Conservation (phyloP, 2,888 invertebrate genomes). For the Patella depressa region DNA sequence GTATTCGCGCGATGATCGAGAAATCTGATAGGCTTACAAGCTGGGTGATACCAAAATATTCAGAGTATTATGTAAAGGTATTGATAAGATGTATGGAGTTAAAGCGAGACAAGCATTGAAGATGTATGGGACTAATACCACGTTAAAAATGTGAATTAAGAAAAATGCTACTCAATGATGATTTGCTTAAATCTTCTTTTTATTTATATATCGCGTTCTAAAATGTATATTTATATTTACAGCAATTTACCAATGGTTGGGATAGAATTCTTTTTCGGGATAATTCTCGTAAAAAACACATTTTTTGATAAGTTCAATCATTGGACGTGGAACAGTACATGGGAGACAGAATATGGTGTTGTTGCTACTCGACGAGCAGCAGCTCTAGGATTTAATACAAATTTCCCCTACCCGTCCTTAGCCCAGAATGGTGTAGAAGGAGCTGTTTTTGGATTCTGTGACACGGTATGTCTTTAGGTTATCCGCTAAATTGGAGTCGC, state of each 20-base stretch:
- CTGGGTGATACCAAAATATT: too few relatives aligned
- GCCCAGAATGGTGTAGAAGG: conserved; percentile 23
- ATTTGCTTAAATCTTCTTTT: too few relatives aligned
- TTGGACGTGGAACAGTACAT: background rate
- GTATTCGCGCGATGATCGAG: too few relatives aligned
- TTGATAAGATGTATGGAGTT: too few relatives aligned
- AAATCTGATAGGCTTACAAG: too few relatives aligned
- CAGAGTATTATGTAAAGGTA: too few relatives aligned
- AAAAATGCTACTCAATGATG: too few relatives aligned
- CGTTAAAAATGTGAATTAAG: too few relatives aligned
- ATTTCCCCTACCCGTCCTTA: conserved; percentile 29
- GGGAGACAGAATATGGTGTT: background rate
- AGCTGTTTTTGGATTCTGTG: conserved; percentile 35
- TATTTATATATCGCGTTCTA: too few relatives aligned
- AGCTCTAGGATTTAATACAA: conserved; percentile 28
- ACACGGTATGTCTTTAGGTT: conserved; percentile 21
- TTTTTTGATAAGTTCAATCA: conserved; percentile 29
- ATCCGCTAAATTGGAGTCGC: background rate
- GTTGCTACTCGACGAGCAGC: conserved; percentile 15
- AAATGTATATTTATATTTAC: too few relatives aligned
- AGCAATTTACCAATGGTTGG: conserved; percentile 16
- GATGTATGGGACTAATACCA: too few relatives aligned
- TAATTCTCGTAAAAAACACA: conserved; percentile 20
- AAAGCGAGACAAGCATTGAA: too few relatives aligned
- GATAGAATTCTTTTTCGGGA: conserved; percentile 27